Evolutionary conservation across 2,797 vertebrate species (phyloP), one percentile per base, ranked within the genome.

Genomic region (Epinephelus coioides): DNA sequence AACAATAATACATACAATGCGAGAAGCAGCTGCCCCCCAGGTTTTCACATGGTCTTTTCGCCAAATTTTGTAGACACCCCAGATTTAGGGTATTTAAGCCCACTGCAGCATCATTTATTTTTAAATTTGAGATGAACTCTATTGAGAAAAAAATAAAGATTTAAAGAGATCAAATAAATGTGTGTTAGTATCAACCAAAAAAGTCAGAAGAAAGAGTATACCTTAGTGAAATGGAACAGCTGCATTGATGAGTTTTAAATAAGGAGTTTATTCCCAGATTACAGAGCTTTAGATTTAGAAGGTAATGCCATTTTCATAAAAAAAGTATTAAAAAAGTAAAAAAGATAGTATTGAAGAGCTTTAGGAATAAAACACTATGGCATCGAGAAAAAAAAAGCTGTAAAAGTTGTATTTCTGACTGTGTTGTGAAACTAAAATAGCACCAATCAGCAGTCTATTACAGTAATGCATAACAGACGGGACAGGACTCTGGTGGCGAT

Each of bases 401-500:
- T 34, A 34, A 34, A 63, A 62, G 25, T 53, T 6, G 4, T 40
- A 6, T 8, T 67, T 55, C 17, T 46, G 51, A 54, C 34, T 23
- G 63, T 66, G 44, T 54, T 75, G 55, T 62, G 23, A 62, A 75
- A 64, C 21, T 12, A 12, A 74, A 80, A 78, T 18, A 63, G 60
- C 73, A 69, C 17, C 50, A 67, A 43, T 84, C 43, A 25, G 27
- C 23, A 72, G 44, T 54, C 49, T 47, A 65, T 59, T 79, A 54
- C 27, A 69, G 62, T 57, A 75, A 78, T 53, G 65, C 55, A 69
- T 57, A 46, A 65, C 1, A 57, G 47, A 73, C 44, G 18, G 50
- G 63, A 68, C 64, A 27, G 44, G 62, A 64, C 25, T 70, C 38
- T 79, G 77, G 74, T 65, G 40, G 38, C 12, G 49, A 61, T 85